Evolutionary conservation across 2,113 vertebrate genomes (phyloP).

Genomic region (Nothocercus nigrocapillus): DNA sequence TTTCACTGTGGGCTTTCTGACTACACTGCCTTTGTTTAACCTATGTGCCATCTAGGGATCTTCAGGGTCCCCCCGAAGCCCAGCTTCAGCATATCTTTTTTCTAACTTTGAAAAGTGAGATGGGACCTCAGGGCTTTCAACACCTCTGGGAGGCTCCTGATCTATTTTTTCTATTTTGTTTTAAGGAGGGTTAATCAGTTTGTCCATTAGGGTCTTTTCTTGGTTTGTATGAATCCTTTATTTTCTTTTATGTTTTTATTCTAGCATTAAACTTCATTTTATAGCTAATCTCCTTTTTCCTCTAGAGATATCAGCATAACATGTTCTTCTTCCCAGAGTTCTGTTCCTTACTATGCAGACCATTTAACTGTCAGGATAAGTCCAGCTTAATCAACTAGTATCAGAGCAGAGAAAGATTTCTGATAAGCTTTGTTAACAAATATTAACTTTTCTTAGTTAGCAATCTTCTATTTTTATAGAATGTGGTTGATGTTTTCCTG

Average conservation of each 20-base stretch:
- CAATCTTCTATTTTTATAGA: not conserved
- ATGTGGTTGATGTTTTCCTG: not conserved
- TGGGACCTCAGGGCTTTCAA: not conserved
- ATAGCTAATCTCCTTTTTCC: not conserved
- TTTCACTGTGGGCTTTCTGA: not conserved
- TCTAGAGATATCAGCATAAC: not conserved
- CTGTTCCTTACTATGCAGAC: not conserved
- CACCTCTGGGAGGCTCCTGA: not conserved
- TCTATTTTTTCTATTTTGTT: not conserved
- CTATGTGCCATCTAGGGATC: not conserved
- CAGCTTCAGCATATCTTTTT: not conserved
- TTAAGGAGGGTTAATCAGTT: not conserved
- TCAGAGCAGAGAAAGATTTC: not conserved
- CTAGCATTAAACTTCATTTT: not conserved
- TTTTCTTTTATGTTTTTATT: not conserved
- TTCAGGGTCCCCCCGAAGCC: not conserved
- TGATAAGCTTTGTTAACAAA: not conserved
- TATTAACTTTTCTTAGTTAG: not conserved
- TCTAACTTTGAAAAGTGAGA: not conserved
- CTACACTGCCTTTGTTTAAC: not conserved
- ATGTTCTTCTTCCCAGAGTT: not conserved
- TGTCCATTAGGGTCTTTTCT: not conserved
- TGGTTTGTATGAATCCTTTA: not conserved
- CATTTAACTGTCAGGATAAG: not conserved
- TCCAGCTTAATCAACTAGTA: not conserved